Evolutionary conservation across 1,140 invertebrate species (phyloP), one percentile per base, ranked within the genome.

Genomic region (Papilio helenus): DNA sequence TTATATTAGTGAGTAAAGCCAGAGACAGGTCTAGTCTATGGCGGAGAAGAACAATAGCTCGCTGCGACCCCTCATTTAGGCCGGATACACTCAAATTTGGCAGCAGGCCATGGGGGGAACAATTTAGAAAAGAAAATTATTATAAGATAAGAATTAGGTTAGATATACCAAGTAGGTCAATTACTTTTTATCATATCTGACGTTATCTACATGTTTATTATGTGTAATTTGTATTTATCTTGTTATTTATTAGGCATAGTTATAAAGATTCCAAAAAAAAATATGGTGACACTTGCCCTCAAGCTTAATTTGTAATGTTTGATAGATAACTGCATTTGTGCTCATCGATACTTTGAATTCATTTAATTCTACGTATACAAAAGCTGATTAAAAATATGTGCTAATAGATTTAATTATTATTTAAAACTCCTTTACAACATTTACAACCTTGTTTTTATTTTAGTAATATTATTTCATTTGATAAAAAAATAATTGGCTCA

Each of bases 121-220:
- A 77, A 49, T 77, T 77, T 77, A 77, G 76, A 77, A 77, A 77
- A 77, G 76, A 77, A 61, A 61, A 55, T 61, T 77, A 76, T 76
- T 73, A 68, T 68, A 26, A 74, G 72, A 74, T 42, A 74, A 49
- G 44, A 74, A 74, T 74, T 46, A 74, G 42, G 72, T 74, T 74
- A 74, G 72, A 34, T 77, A 77, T 61, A 77, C 8, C n/a, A 77
- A 77, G 29, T 77, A 77, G 76, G 76, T 77, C 76, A 65, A 61
- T 42, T 61, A 77, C 23, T 68, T 68, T 39, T 68, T 29, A 68
- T 68, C 61, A 29, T 68, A 68, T 68, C 61, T 29, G 26, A 68
- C 20, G 12, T 20, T 29, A 68, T 68, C 61, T 68, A 68, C 23
- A 68, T 68, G 61, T 68, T 34, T 68, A 68, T 18, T 29, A 8